Evolutionary conservation across 2,888 invertebrate species (phyloP).

Genomic region (Crossocerus cetratus): DNA sequence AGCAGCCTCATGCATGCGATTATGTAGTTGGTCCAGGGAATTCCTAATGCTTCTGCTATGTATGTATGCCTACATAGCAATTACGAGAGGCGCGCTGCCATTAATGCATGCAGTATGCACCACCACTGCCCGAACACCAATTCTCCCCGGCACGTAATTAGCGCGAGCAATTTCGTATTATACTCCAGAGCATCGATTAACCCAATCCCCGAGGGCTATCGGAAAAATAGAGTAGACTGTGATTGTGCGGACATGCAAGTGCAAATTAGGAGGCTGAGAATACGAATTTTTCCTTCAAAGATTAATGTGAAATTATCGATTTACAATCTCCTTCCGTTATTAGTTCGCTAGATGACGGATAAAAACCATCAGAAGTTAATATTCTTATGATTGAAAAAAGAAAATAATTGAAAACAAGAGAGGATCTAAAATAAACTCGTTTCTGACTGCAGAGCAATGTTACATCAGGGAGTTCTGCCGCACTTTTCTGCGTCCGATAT

Average conservation of each 20-base stretch:
- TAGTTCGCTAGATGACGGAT: no score
- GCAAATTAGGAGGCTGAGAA: background rate
- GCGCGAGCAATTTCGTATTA: conserved; percentile 10
- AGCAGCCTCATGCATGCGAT: conserved; percentile 9
- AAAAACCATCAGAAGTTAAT: no score
- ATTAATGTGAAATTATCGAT: no score
- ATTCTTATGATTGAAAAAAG: no score
- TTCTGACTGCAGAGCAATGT: background rate
- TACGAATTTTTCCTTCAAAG: no score
- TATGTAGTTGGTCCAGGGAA: conserved; percentile 13
- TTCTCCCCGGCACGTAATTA: conserved; percentile 33
- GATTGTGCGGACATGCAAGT: no score
- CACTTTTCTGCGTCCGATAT: background rate
- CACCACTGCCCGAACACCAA: conserved; percentile 6
- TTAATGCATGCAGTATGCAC: conserved; percentile 24
- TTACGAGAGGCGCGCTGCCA: conserved; percentile 17
- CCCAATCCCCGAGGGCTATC: background rate
- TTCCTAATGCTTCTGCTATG: conserved; percentile 19
- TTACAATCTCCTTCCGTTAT: no score
- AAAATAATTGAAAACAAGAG: no score
- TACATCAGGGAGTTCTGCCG: background rate
- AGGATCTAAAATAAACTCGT: background rate
- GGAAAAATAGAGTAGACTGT: no score
- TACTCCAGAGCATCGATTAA: conserved; percentile 26
- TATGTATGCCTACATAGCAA: conserved; percentile 16